A percentile compares a stretch with the other conserved stretches of the same genome.
These are phyloP conservation scores for Theocolax elegans DNA, from an alignment of 1,140 invertebrate genomes.

Conservation along the genomic window DNA sequence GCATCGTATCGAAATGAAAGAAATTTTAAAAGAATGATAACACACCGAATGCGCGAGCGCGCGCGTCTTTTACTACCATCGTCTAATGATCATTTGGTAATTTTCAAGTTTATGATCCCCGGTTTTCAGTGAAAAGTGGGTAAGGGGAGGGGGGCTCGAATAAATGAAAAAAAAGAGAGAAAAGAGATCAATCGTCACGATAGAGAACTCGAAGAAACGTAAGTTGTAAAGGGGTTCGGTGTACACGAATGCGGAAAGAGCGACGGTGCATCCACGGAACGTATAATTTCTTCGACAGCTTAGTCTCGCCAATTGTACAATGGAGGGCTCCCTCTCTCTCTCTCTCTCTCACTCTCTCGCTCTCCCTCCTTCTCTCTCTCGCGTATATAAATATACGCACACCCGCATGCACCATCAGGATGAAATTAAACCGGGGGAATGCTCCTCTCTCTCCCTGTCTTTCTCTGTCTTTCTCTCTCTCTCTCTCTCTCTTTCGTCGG, in stretches of 20 bases:
- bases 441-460: background rate
- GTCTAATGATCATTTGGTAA: conserved; percentile 26
- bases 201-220: background rate
- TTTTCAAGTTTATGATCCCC: conserved; percentile 29
- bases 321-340: background rate
- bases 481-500: too few species aligned
- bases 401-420: conserved; percentile 5
- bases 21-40: background rate
- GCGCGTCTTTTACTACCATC: background rate
- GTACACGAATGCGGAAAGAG: conserved; percentile 30
- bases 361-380: too few species aligned
- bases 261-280: background rate
- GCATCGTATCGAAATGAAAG: too few species aligned
- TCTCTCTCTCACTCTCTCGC: background rate
- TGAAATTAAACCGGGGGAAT: conserved; percentile 29
- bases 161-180: background rate
- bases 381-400: too few species aligned
- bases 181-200: background rate
- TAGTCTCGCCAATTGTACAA: conserved; percentile 5
- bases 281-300: conserved; percentile 37
- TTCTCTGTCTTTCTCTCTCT: background rate
- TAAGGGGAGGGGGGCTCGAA: too few species aligned
- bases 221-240: conserved; percentile 27
- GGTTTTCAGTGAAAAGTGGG: conserved; percentile 7
- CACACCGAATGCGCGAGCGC: background rate